phyloP scores from a whole-genome alignment of 2,797 vertebrate genomes.

The Tangara arthus region DNA sequence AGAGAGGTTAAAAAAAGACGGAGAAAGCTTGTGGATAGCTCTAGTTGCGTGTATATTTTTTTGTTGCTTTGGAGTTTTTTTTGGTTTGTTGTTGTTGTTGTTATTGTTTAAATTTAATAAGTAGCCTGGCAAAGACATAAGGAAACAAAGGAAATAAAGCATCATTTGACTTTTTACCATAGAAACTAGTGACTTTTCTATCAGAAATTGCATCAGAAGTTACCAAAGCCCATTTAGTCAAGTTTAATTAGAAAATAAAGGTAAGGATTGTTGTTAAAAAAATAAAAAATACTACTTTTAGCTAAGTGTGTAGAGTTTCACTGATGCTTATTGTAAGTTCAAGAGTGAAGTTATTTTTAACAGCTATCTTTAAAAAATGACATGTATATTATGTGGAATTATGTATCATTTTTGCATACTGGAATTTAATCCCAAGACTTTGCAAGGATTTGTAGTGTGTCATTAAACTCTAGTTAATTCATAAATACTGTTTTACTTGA shows the following conservation, averaged over 20 bases:
- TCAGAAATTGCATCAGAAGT: not conserved
- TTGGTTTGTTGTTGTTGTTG: not conserved
- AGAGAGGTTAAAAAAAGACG: not conserved
- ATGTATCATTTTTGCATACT: not conserved
- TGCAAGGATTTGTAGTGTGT: not conserved
- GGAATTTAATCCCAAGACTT: not conserved
- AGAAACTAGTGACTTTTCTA: not conserved
- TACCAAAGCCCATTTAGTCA: not conserved
- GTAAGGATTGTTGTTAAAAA: not conserved
- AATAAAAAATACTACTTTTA: not conserved
- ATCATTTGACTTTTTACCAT: not conserved
- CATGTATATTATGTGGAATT: not conserved
- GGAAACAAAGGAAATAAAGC: not conserved
- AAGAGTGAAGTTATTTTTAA: not conserved
- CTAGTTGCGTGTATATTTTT: not conserved
- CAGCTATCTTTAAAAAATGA: not conserved
- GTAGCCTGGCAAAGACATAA: not conserved
- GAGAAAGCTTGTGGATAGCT: not conserved
- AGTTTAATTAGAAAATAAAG: not conserved
- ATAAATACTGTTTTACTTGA: not conserved
- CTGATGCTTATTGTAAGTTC: not conserved
- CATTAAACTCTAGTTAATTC: slow-evolving; percentile 8
- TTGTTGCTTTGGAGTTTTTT: not conserved
- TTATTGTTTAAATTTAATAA: not conserved
- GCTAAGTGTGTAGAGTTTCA: not conserved